Evolutionary conservation across 2,797 vertebrate genomes (phyloP).

Genomic region (Clarias fuscus): DNA sequence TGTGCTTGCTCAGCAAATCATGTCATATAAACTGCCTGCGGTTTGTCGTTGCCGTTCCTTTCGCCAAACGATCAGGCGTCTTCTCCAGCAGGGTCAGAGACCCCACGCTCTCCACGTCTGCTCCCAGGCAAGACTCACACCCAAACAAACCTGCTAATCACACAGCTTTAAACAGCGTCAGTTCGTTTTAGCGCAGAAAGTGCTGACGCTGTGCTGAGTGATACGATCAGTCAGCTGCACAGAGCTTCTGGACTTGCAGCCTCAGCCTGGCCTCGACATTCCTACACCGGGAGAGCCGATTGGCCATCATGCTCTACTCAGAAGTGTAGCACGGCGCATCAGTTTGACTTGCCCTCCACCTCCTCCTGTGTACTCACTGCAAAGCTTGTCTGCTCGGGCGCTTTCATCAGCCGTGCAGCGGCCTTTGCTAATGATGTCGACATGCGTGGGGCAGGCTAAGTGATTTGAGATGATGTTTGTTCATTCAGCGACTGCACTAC

Average conservation of each 20-base stretch:
- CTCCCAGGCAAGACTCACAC: background rate
- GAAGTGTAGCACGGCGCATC: slow-evolving; percentile 16
- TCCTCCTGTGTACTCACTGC: background rate
- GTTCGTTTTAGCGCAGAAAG: slow-evolving; percentile 2
- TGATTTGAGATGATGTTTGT: slow-evolving; percentile 58
- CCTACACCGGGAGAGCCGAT: slow-evolving; percentile 22
- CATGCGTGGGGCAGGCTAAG: slow-evolving; percentile 35
- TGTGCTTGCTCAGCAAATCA: slow-evolving; percentile 34
- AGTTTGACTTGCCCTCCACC: slow-evolving; percentile 14
- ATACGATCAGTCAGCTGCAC: slow-evolving; percentile 40
- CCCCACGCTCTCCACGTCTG: background rate
- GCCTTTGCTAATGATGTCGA: slow-evolving; percentile 49
- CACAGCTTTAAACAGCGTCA: slow-evolving; percentile 11
- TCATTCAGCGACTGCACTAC: slow-evolving; percentile 45
- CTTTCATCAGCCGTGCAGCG: slow-evolving; percentile 38
- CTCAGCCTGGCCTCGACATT: slow-evolving; percentile 26
- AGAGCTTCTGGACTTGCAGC: slow-evolving; percentile 8
- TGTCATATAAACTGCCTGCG: background rate
- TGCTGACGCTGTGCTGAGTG: slow-evolving; percentile 47
- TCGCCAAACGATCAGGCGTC: background rate
- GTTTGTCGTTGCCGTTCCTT: background rate
- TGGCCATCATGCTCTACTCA: slow-evolving; percentile 31
- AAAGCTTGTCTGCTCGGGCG: slow-evolving; percentile 31
- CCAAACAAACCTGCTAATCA: slow-evolving; percentile 32
- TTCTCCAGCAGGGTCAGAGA: background rate